Evolutionary conservation across 2,797 vertebrate species (phyloP), one percentile per base, ranked within the genome.

Genomic region (Champsocephalus esox): DNA sequence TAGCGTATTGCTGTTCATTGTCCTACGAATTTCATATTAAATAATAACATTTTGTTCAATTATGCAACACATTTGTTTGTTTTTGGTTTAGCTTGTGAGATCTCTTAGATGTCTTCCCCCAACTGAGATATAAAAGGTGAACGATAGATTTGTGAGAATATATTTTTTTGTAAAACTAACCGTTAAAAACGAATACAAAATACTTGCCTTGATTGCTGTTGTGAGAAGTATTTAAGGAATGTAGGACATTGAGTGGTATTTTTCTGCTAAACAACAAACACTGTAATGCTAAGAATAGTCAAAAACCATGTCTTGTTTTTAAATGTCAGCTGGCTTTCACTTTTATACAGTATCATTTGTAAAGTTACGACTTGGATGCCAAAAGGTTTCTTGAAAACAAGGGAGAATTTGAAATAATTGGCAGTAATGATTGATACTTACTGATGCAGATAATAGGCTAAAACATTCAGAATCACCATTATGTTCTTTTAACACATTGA

Each of bases 391-490:
- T 60, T 49, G 3, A 5, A 44, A 9, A 38, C 5, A 38, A 38
- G 34, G 34, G 7, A 38, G 6, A 38, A 38, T 38, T 38, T 9
- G 1, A 38, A 38, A 38, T 38, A 0, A 38, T 38, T 38, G 34
- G 34, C 34, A 38, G 34, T 38, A 11, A 57, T 24, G 46, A 55
- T n/a, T 17, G 24, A 51, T 45, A 21, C 17, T 16, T 52, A 38
- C 34, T 38, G 34, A 38, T 7, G 65, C 46, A 71, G 55, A 55
- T 68, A 24, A 44, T 77, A 17, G 24, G 59, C 38, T 65, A 34
- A 74, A 75, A 80, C 65, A 32, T 7, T 21, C 17, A 77, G 19
- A 66, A 63, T 46, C 68, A 73, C 46, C 34, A 1, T 68, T 59
- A 59, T 66, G 60, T 10, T 66, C 49, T 63, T 60, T 63, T 50